Conservation (phyloP, 35 echinoderm and acorn worm genomes). For the Eucidaris tribuloides region DNA sequence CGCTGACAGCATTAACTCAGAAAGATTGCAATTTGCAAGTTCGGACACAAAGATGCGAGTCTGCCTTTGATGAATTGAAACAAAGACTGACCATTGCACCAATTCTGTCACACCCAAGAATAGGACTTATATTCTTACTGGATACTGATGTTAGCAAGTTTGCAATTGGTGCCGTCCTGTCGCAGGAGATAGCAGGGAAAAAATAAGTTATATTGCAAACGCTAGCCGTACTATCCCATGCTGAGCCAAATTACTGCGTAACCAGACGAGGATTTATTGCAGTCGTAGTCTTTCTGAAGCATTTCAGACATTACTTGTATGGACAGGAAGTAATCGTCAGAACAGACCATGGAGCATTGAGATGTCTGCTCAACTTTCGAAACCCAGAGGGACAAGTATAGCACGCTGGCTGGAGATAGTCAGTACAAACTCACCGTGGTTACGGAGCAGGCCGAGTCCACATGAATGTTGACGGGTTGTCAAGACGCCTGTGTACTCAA, state of each 20-base stretch:
- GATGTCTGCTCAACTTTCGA: constrained; percentile 26
- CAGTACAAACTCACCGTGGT: background rate
- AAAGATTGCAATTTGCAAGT: too few species aligned
- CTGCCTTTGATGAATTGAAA: constrained; percentile 1
- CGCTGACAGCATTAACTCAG: background rate
- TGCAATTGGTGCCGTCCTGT: too few species aligned
- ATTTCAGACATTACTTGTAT: constrained; percentile 27
- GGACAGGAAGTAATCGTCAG: background rate
- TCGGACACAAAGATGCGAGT: too few species aligned
- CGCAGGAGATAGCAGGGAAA: background rate
- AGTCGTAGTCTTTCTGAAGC: constrained; percentile 6
- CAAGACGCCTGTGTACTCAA: background rate
- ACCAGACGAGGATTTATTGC: constrained; percentile 25
- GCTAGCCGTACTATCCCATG: background rate
- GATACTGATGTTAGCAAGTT: constrained; percentile 6
- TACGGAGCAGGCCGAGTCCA: background rate
- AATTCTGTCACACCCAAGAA: background rate
- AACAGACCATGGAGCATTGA: constrained; percentile 23
- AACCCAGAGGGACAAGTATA: constrained; percentile 30
- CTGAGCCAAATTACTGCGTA: constrained; percentile 21
- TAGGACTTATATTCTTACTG: background rate
- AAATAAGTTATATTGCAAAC: constrained; percentile 24
- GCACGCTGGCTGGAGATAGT: constrained; percentile 24
- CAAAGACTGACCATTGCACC: background rate
- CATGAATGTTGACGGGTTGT: background rate